Evolutionary conservation across 2,113 vertebrate genomes (phyloP).

Genomic region (Urocitellus parryii): DNA sequence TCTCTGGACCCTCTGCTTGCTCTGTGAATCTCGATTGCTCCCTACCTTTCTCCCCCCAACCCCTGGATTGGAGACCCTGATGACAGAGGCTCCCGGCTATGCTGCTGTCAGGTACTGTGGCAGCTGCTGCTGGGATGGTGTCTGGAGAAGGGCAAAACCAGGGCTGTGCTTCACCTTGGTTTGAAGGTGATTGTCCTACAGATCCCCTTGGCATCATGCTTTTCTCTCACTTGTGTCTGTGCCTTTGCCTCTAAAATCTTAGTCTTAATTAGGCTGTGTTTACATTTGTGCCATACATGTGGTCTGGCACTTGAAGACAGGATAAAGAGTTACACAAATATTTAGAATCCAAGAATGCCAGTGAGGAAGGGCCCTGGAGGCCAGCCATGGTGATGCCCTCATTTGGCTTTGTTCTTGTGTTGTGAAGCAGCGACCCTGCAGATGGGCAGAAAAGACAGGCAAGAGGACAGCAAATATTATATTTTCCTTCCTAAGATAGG

Average conservation of each 20-base stretch:
- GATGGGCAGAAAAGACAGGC: neutral
- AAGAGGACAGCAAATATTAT: neutral
- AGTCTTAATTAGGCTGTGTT: neutral
- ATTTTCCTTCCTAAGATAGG: neutral
- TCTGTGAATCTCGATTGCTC: neutral
- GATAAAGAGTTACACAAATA: neutral
- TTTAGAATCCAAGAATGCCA: neutral
- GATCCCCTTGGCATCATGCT: neutral
- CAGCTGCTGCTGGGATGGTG: neutral
- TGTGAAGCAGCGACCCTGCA: neutral
- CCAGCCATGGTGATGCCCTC: neutral
- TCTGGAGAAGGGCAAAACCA: neutral
- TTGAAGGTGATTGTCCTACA: neutral
- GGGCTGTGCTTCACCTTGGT: neutral
- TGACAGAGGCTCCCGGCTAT: neutral
- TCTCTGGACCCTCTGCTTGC: neutral
- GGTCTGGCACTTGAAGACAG: neutral
- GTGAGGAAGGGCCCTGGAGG: neutral
- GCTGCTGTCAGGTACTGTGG: neutral
- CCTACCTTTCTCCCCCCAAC: too few species aligned
- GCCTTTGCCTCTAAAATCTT: conserved; percentile 14
- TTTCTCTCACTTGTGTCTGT: neutral
- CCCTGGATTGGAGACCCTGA: neutral
- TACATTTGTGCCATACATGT: neutral
- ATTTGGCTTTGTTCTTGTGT: neutral